These are phyloP conservation scores for Ceratina calcarata DNA, from an alignment of 1,140 invertebrate species.

Conservation along the genomic window DNA sequence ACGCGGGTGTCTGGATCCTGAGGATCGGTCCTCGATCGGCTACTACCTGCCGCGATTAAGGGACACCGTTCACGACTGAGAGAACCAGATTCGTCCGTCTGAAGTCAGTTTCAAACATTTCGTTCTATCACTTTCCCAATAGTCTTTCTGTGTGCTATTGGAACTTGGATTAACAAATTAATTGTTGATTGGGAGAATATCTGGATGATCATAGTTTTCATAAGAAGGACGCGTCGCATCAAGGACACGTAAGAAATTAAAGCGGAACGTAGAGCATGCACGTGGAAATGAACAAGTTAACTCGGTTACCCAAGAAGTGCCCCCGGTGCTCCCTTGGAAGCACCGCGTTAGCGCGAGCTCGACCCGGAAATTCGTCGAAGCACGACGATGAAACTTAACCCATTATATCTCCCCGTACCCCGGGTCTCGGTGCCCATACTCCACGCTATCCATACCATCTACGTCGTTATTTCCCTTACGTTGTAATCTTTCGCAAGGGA, in stretches of 20 bases:
- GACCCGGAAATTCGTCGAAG: conserved; percentile 68
- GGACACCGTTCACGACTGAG: background rate
- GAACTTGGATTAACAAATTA: background rate
- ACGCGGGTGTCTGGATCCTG: conserved; percentile 30
- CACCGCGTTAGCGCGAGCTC: conserved; percentile 58
- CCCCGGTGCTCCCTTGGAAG: conserved; percentile 60
- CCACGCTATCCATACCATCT: conserved; percentile 58
- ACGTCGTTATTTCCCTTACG: conserved; percentile 63
- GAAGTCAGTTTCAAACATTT: too few relatives aligned
- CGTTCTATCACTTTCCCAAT: too few relatives aligned
- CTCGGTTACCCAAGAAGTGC: conserved; percentile 62
- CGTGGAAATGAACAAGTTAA: conserved; percentile 66
- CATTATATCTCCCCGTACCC: conserved; percentile 60
- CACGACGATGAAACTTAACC: conserved; percentile 69
- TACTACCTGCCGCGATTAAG: conserved; percentile 35
- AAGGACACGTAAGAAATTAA: conserved; percentile 60
- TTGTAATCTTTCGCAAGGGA: conserved; percentile 62
- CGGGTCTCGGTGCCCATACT: conserved; percentile 24
- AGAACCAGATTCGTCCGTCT: background rate
- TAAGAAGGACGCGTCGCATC: conserved; percentile 5
- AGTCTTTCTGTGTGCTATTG: too few relatives aligned
- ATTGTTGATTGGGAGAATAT: background rate
- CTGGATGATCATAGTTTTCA: conserved; percentile 11
- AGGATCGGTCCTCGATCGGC: conserved; percentile 43
- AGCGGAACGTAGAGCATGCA: conserved; percentile 59